These are phyloP conservation scores for Pycnonotus jocosus DNA, from an alignment of 2,113 vertebrate genomes.

Conservation along the genomic window DNA sequence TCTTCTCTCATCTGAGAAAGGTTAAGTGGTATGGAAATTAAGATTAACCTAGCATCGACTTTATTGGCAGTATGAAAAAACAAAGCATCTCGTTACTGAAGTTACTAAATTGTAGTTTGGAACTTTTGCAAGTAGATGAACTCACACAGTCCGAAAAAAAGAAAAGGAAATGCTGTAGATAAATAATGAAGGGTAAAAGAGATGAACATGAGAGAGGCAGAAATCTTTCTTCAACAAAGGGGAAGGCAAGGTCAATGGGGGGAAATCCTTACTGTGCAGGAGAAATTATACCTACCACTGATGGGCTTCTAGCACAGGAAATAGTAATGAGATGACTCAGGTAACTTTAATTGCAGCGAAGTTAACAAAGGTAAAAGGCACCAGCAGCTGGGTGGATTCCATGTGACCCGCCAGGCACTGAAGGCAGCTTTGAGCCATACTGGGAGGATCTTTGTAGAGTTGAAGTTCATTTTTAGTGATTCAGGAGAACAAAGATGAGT, in stretches of 20 bases:
- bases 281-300: not conserved
- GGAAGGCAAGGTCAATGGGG: not conserved
- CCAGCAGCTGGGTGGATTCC: not conserved
- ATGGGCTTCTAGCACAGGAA: not conserved
- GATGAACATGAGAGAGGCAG: not conserved
- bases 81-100: not conserved
- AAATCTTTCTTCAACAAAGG: not conserved
- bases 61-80: not conserved
- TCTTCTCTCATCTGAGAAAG: not conserved
- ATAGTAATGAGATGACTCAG: not conserved
- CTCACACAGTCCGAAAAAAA: not conserved
- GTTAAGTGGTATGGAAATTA: not conserved
- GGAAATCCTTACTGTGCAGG: not conserved
- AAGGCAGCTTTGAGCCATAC: not conserved
- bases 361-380: constrained; percentile 22
- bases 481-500: not conserved
- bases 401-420: not conserved
- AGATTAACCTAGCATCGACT: not conserved
- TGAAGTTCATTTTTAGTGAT: not conserved
- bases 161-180: not conserved
- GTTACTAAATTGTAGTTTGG: not conserved
- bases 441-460: not conserved
- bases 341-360: not conserved
- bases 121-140: not conserved
- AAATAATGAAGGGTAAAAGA: not conserved